phyloP scores from a whole-genome alignment of 2,888 invertebrate genomes.

The Thelaira solivaga region DNA sequence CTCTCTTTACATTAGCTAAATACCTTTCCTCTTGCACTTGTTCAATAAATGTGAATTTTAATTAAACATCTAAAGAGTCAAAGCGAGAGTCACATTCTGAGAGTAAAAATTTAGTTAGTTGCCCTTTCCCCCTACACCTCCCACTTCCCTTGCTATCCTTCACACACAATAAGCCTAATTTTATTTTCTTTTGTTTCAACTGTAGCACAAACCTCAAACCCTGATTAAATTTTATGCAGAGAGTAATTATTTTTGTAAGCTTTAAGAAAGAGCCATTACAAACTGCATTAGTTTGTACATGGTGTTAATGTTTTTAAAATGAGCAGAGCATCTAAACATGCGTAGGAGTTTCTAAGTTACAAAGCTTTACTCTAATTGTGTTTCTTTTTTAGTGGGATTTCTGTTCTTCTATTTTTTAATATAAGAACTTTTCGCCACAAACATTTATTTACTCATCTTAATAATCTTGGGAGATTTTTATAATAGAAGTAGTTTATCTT shows the following conservation, averaged over 20 bases:
- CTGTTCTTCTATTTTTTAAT: constrained; percentile 15
- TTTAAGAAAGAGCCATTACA: constrained; percentile 17
- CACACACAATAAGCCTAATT: not conserved
- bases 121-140: not conserved
- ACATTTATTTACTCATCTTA: constrained; percentile 46
- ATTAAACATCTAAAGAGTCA: no score
- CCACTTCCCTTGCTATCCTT: not conserved
- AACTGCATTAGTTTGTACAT: not conserved
- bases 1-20: not conserved
- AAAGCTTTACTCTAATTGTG: constrained; percentile 36
- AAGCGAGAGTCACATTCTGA: constrained; percentile 11
- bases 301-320: not conserved
- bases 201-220: constrained; percentile 27
- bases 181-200: not conserved
- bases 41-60: no score
- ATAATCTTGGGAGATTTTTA: constrained; percentile 41
- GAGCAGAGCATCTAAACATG: constrained; percentile 55
- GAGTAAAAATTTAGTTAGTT: constrained; percentile 9
- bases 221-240: not conserved
- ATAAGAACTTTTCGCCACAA: constrained; percentile 31
- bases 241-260: constrained; percentile 4
- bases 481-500: constrained; percentile 56
- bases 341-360: constrained; percentile 50
- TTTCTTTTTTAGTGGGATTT: constrained; percentile 2
- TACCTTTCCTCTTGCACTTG: no score